Conservation (phyloP, 2,888 invertebrate species). For the Cryptosula pallasiana region DNA sequence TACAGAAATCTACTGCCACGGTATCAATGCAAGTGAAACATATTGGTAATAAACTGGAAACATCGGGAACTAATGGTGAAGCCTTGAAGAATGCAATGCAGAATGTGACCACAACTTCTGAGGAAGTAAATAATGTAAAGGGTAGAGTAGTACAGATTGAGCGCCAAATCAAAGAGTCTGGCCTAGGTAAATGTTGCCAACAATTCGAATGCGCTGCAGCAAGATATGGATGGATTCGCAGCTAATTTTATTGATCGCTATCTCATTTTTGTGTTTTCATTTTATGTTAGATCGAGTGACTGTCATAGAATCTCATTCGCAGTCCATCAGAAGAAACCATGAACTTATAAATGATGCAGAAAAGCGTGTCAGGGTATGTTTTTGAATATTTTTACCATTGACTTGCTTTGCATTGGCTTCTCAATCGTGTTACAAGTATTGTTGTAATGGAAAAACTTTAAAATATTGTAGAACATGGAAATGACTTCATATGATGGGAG, state of each 20-base stretch:
- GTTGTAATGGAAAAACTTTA: too few species aligned
- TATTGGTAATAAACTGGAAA: background rate
- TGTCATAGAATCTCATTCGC: background rate
- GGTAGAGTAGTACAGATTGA: background rate
- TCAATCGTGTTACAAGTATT: too few species aligned
- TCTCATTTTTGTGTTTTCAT: background rate
- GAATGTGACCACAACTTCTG: background rate
- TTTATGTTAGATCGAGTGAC: slow-evolving; percentile 8
- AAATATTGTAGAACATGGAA: too few species aligned
- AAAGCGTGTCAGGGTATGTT: background rate
- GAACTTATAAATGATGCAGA: background rate
- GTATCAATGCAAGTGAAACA: background rate
- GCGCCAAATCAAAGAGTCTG: slow-evolving; percentile 9
- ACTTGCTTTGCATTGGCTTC: too few species aligned
- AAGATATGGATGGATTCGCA: too few species aligned
- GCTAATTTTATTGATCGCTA: background rate
- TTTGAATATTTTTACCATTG: too few species aligned
- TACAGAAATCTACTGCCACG: background rate
- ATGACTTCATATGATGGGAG: slow-evolving; percentile 42
- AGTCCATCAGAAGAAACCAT: background rate
- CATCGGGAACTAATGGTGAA: background rate
- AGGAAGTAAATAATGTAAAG: background rate
- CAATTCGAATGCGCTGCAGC: background rate
- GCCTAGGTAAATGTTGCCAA: background rate
- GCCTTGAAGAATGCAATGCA: background rate